phyloP scores from a whole-genome alignment of 2,797 vertebrate genomes.

The Thripadectes ignobilis region DNA sequence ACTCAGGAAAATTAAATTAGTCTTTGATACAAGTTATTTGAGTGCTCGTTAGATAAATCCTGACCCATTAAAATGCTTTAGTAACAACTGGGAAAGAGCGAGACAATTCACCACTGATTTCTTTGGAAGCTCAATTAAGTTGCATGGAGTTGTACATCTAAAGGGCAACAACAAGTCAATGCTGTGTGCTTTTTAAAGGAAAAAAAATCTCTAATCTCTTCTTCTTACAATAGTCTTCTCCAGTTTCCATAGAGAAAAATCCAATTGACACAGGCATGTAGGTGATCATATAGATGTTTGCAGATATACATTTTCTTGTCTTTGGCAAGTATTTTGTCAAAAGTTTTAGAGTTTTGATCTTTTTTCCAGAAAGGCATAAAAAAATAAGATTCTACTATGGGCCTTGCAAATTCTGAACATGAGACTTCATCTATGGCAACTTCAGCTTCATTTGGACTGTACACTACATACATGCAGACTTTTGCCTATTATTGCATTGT shows the following conservation, averaged over 20 bases:
- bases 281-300: not conserved
- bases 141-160: not conserved
- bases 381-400: not conserved
- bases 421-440: not conserved
- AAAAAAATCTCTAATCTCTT: not conserved
- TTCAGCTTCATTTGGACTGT: not conserved
- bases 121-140: not conserved
- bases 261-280: not conserved
- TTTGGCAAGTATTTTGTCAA: not conserved
- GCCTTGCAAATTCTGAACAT: not conserved
- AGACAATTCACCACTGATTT: conserved; percentile 11
- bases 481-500: not conserved
- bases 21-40: not conserved
- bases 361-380: not conserved
- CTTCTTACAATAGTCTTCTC: not conserved
- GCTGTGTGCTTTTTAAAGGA: not conserved
- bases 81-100: not conserved
- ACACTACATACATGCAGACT: not conserved
- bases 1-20: conserved; percentile 13
- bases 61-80: not conserved
- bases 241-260: not conserved
- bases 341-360: not conserved
- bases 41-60: not conserved
- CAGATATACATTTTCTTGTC: too few relatives aligned
- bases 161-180: not conserved